These are phyloP conservation scores for Ophiothrix spiculata DNA, from an alignment of 35 echinoderm and acorn worm species.

Conservation along the genomic window DNA sequence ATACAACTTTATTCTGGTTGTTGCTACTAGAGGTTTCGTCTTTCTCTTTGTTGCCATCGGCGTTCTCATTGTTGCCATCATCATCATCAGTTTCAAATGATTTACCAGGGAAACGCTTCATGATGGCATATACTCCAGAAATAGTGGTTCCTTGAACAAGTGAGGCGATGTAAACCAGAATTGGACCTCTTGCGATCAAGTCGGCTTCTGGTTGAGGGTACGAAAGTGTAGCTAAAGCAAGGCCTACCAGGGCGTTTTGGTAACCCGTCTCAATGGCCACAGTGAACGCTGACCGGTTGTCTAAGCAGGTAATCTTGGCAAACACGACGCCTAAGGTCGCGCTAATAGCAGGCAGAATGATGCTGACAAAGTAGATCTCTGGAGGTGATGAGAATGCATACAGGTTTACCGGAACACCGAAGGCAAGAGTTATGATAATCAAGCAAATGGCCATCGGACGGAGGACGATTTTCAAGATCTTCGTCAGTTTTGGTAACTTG, in stretches of 20 bases:
- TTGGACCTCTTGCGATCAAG: constrained; percentile 44
- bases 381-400: constrained; percentile 25
- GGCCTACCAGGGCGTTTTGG: constrained; percentile 74
- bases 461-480: constrained; percentile 15
- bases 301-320: constrained; percentile 50
- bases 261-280: constrained; percentile 76
- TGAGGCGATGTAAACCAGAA: constrained; percentile 54
- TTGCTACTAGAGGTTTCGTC: no score
- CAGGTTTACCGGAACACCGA: constrained; percentile 18
- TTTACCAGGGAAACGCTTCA: neutral
- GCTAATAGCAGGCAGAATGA: constrained; percentile 40
- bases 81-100: no score
- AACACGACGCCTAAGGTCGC: constrained; percentile 51
- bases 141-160: constrained; percentile 40
- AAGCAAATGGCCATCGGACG: constrained; percentile 15
- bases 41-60: no score
- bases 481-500: constrained; percentile 40
- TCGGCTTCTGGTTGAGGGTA: constrained; percentile 67
- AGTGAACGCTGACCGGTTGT: constrained; percentile 52
- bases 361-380: neutral
- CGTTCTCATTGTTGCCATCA: no score
- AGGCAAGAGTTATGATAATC: neutral
- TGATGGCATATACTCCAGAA: constrained; percentile 31
- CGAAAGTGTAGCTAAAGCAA: constrained; percentile 54
- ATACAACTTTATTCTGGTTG: no score